Evolutionary conservation across 2,797 vertebrate genomes (phyloP).

Genomic region (Enteromius mattozi): DNA sequence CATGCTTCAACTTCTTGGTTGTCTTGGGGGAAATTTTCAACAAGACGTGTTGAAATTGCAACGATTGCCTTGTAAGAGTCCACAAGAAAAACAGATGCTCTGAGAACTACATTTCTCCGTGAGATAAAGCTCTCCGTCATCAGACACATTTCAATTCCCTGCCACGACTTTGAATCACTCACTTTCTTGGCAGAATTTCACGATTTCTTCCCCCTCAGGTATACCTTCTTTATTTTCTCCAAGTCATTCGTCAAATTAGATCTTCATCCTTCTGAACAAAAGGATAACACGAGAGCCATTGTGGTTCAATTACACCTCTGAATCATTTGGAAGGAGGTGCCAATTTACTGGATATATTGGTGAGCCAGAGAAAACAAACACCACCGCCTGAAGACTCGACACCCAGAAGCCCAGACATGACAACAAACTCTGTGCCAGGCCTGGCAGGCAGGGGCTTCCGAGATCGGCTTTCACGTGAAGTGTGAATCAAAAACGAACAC

Average conservation of each 20-base stretch:
- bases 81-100: slow-evolving; percentile 36
- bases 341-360: slow-evolving; percentile 59
- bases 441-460: slow-evolving; percentile 11
- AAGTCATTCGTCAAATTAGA: slow-evolving; percentile 74
- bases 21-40: slow-evolving; percentile 7
- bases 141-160: slow-evolving; percentile 37
- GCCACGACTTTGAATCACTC: slow-evolving; percentile 33
- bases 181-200: slow-evolving; percentile 55
- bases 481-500: slow-evolving; percentile 21
- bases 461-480: slow-evolving; percentile 20
- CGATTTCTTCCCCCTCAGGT: slow-evolving; percentile 64
- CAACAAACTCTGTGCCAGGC: slow-evolving; percentile 42
- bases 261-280: slow-evolving; percentile 66
- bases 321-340: slow-evolving; percentile 66
- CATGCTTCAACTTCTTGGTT: slow-evolving; percentile 12
- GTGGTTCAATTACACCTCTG: slow-evolving; percentile 68
- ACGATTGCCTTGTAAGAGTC: background rate
- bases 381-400: slow-evolving; percentile 65
- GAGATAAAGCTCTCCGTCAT: slow-evolving; percentile 50
- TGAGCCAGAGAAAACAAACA: slow-evolving; percentile 65
- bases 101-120: background rate
- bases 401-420: slow-evolving; percentile 65
- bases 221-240: slow-evolving; percentile 67
- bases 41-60: slow-evolving; percentile 13
- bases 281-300: slow-evolving; percentile 68